Evolutionary conservation across 1,140 invertebrate genomes (phyloP).

Genomic region (Panagrolaimus sp.): DNA sequence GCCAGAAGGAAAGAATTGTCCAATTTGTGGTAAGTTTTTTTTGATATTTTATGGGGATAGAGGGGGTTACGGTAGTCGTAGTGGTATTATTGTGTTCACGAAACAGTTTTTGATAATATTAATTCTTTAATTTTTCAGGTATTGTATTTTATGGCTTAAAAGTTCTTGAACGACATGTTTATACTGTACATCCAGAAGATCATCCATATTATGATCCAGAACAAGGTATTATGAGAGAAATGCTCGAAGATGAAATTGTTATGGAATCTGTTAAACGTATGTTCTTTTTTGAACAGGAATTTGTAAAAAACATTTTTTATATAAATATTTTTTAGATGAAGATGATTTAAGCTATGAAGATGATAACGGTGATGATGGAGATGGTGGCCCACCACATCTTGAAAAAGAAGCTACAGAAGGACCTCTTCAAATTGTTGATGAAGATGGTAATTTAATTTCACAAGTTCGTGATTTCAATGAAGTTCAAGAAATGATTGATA

Average conservation of each 20-base stretch:
- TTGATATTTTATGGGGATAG: too few relatives aligned
- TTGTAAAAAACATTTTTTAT: too few relatives aligned
- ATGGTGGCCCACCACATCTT: background rate
- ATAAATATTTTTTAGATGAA: background rate
- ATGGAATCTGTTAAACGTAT: background rate
- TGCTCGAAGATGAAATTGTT: background rate
- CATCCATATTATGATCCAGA: background rate
- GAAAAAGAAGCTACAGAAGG: background rate
- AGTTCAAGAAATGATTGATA: background rate
- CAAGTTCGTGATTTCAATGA: background rate
- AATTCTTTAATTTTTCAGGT: background rate
- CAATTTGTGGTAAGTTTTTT: background rate
- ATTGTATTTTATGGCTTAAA: constrained; percentile 5
- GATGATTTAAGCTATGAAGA: background rate
- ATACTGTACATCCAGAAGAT: background rate
- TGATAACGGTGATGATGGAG: background rate
- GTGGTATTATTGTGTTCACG: too few relatives aligned
- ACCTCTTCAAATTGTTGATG: background rate
- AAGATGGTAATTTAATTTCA: background rate
- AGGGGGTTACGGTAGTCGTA: too few relatives aligned
- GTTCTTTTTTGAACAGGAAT: too few relatives aligned
- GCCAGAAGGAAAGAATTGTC: constrained; percentile 1
- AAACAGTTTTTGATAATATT: too few relatives aligned
- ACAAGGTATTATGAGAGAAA: background rate
- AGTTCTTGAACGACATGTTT: constrained; percentile 2